phyloP scores from a whole-genome alignment of 2,888 invertebrate species.

The Antheraea yamamai region DNA sequence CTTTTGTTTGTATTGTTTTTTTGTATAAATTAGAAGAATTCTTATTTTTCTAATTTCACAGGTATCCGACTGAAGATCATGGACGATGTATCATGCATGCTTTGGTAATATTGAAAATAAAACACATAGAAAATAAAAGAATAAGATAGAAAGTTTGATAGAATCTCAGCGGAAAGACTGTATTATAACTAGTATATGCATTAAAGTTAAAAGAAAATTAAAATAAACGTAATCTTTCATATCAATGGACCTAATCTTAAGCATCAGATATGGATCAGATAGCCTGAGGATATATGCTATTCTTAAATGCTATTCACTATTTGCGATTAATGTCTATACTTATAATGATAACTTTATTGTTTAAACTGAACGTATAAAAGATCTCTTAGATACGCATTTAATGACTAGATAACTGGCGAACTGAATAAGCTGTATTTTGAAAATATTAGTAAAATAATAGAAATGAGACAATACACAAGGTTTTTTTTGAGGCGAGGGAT shows the following conservation, averaged over 20 bases:
- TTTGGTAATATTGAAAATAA: slow-evolving; percentile 65
- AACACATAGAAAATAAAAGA: slow-evolving; percentile 54
- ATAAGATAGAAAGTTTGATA: slow-evolving; percentile 61
- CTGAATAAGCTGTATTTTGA: slow-evolving; percentile 11
- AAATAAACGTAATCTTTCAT: slow-evolving; percentile 52
- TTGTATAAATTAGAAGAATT: neutral
- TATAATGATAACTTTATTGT: too few species aligned
- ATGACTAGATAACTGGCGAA: too few species aligned
- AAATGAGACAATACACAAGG: slow-evolving; percentile 73
- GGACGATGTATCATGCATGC: slow-evolving; percentile 52
- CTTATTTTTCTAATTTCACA: slow-evolving; percentile 42
- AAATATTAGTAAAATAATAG: slow-evolving; percentile 30
- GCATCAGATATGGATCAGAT: slow-evolving; percentile 43
- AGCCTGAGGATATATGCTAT: slow-evolving; percentile 65
- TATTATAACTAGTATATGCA: slow-evolving; percentile 16
- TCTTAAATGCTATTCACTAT: slow-evolving; percentile 70
- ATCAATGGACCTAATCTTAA: slow-evolving; percentile 68
- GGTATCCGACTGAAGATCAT: slow-evolving; percentile 48
- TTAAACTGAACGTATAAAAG: slow-evolving; percentile 55
- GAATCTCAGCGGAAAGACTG: slow-evolving; percentile 45
- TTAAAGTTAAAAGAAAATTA: too few species aligned
- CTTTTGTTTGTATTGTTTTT: neutral
- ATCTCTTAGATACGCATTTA: too few species aligned
- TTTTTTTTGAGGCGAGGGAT: slow-evolving; percentile 86
- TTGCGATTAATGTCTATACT: too few species aligned